Percentiles rank a stretch among this genome's conserved stretches.
phyloP scores from a whole-genome alignment of 2,113 vertebrate genomes.

The Sinosuthora webbiana region DNA sequence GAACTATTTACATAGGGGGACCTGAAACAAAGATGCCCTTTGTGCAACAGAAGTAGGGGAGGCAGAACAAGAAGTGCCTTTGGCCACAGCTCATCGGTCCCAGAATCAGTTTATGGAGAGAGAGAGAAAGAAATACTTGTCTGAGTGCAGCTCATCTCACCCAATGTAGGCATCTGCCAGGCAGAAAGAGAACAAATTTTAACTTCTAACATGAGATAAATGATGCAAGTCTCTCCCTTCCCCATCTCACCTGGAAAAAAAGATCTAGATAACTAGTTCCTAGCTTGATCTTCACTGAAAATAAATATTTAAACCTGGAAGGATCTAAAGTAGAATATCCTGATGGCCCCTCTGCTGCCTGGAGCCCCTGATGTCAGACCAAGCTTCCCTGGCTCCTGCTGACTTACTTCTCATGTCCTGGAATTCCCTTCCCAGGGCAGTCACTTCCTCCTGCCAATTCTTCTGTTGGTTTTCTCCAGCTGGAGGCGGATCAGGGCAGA shows the following conservation, averaged over 20 bases:
- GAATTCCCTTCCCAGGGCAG: not conserved
- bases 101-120: not conserved
- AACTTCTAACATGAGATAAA: not conserved
- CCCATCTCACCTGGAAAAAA: not conserved
- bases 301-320: not conserved
- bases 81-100: not conserved
- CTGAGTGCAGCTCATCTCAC: not conserved
- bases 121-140: fast-evolving
- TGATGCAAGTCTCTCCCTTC: not conserved
- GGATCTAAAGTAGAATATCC: not conserved
- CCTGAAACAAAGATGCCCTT: not conserved
- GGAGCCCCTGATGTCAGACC: not conserved
- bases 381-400: not conserved
- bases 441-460: not conserved
- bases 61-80: not conserved
- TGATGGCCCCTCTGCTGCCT: not conserved
- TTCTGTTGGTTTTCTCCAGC: not conserved
- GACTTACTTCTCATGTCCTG: not conserved
- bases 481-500: not conserved
- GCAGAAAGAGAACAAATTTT: not conserved
- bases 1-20: not conserved
- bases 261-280: not conserved
- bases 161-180: not conserved
- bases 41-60: not conserved
- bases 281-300: not conserved